A percentile compares a stretch with the other conserved stretches of the same genome.
phyloP scores from a whole-genome alignment of 1,140 invertebrate species.

The Halyomorpha halys region DNA sequence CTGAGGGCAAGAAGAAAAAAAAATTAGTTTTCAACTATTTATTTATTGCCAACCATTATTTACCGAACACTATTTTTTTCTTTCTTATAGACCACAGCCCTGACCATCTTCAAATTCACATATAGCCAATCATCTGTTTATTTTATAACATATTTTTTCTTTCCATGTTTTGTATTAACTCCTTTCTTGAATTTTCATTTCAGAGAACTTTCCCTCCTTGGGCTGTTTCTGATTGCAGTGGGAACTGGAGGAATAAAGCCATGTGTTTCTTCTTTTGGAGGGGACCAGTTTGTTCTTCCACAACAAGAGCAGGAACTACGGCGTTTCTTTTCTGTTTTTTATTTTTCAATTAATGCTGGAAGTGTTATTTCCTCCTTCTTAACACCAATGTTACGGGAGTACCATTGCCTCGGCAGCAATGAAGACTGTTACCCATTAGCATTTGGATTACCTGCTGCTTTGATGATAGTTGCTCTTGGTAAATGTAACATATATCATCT shows the following conservation, averaged over 20 bases:
- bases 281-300: conserved; percentile 83
- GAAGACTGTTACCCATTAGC: conserved; percentile 76
- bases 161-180: too few species aligned
- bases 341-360: conserved; percentile 87
- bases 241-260: conserved; percentile 97
- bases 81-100: too few species aligned
- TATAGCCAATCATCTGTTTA: too few species aligned
- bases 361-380: conserved; percentile 81
- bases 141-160: too few species aligned
- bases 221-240: conserved; percentile 70
- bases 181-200: too few species aligned
- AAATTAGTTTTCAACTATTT: too few species aligned
- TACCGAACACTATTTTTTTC: too few species aligned
- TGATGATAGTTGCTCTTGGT: conserved; percentile 75
- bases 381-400: conserved; percentile 73
- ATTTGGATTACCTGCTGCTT: conserved; percentile 78
- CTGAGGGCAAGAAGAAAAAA: too few species aligned
- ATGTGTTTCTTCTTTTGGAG: conserved; percentile 93
- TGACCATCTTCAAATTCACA: too few species aligned
- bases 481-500: conserved; percentile 34
- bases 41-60: too few species aligned
- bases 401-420: conserved; percentile 68
- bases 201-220: conserved; percentile 63
- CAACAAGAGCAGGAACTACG: conserved; percentile 63
- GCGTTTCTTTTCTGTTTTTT: conserved; percentile 87